phyloP scores from a whole-genome alignment of 2,113 vertebrate species.

The Anolis sagrei region DNA sequence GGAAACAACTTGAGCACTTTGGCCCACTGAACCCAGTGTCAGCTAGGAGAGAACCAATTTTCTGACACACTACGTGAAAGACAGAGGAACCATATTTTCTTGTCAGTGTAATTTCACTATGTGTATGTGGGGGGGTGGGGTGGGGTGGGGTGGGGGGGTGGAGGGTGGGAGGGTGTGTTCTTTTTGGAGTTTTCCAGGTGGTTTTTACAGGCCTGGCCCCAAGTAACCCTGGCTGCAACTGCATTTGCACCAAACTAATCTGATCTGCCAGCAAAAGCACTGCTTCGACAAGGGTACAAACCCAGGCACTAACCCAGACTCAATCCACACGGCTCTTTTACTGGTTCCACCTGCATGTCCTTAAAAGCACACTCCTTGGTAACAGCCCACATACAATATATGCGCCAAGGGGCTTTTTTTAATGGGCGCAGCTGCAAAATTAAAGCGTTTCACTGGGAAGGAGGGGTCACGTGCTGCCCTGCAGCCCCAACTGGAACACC shows the following conservation, averaged over 20 bases:
- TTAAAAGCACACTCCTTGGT: background rate
- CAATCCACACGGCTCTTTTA: background rate
- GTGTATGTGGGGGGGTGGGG: no score
- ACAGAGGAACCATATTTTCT: background rate
- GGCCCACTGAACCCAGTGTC: no score
- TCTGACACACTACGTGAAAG: background rate
- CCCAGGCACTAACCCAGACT: no score
- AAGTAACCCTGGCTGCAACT: background rate
- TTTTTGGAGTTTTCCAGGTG: no score
- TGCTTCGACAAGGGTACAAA: background rate
- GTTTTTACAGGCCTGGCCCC: background rate
- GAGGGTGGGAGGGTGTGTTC: no score
- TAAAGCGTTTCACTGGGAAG: background rate
- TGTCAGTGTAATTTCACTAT: no score
- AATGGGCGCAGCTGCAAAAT: accelerated
- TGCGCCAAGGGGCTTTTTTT: background rate
- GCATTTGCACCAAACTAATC: background rate
- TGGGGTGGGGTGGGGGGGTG: no score
- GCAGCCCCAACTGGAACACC: conserved; percentile 35
- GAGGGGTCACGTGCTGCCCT: background rate
- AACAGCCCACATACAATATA: background rate
- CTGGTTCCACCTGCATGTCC: no score
- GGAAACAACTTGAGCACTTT: no score
- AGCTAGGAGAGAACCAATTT: background rate
- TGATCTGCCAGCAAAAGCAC: background rate